Percentiles rank a stretch among this genome's conserved stretches.
Conservation (phyloP, 2,888 invertebrate genomes). For the Junonia oenone region DNA sequence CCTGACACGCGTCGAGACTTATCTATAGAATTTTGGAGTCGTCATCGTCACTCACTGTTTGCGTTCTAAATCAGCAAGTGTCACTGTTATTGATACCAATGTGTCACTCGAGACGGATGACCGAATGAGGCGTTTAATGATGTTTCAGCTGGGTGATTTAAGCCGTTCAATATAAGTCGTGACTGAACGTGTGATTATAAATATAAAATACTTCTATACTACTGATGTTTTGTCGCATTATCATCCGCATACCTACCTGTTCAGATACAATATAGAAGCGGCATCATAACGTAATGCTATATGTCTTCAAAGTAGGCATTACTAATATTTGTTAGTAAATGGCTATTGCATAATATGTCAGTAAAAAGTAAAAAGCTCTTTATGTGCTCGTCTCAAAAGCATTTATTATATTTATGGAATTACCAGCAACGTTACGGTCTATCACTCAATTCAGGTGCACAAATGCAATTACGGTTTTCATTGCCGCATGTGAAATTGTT, state of each 20-base stretch:
- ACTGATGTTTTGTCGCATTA: conserved; percentile 14
- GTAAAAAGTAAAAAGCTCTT: no score
- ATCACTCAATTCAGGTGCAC: neutral
- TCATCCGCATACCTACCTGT: neutral
- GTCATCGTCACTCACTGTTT: conserved; percentile 66
- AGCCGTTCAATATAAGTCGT: conserved; percentile 19
- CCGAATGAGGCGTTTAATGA: conserved; percentile 11
- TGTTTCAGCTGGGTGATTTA: conserved; percentile 5
- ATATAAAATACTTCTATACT: conserved; percentile 17
- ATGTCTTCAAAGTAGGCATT: neutral
- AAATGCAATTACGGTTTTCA: neutral
- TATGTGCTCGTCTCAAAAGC: neutral
- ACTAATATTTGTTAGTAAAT: neutral
- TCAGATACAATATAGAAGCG: neutral
- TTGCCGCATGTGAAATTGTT: neutral
- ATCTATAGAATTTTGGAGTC: conserved; percentile 69
- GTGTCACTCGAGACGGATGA: conserved; percentile 7
- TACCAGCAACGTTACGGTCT: neutral
- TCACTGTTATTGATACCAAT: conserved; percentile 38
- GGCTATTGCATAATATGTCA: no score
- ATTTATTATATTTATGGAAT: neutral
- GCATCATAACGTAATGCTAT: neutral
- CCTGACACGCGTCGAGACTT: conserved; percentile 62
- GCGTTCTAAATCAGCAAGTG: conserved; percentile 60
- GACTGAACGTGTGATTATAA: conserved; percentile 14